These are phyloP conservation scores for Calephelis nemesis DNA, from an alignment of 1,140 invertebrate genomes.

Conservation along the genomic window DNA sequence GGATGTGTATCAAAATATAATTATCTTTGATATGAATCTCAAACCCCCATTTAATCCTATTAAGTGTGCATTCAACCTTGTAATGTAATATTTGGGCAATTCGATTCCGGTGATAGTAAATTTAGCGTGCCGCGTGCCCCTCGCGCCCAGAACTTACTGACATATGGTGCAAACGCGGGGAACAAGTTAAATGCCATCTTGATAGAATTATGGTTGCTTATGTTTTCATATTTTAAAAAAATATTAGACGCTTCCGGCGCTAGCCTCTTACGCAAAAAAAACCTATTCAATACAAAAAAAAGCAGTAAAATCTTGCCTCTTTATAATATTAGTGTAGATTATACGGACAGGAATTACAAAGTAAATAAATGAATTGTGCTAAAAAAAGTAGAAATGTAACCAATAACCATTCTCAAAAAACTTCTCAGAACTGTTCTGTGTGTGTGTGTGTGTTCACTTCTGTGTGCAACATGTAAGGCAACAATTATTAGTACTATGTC, in stretches of 20 bases:
- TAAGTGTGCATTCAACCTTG: conserved; percentile 48
- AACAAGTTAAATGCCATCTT: conserved; percentile 31
- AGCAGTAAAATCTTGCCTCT: no score
- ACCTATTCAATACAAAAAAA: no score
- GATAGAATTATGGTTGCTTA: conserved; percentile 1
- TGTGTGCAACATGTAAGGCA: background rate
- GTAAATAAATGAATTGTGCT: no score
- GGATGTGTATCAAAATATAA: background rate
- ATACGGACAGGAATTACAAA: no score
- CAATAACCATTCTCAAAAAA: no score
- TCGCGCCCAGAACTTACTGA: conserved; percentile 36
- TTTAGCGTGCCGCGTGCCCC: conserved; percentile 37
- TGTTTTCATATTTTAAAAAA: no score
- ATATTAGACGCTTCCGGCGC: no score
- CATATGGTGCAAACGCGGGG: conserved; percentile 50
- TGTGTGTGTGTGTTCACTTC: no score
- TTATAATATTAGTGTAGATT: no score
- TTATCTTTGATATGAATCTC: conserved; percentile 14
- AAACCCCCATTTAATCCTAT: conserved; percentile 47
- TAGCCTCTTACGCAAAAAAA: no score
- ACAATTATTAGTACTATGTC: background rate
- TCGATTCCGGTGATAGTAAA: conserved; percentile 43
- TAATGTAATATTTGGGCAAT: conserved; percentile 56
- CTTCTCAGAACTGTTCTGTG: no score
- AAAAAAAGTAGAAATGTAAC: no score